Evolutionary conservation across 2,797 vertebrate genomes (phyloP).

Genomic region (Myotis myotis): DNA sequence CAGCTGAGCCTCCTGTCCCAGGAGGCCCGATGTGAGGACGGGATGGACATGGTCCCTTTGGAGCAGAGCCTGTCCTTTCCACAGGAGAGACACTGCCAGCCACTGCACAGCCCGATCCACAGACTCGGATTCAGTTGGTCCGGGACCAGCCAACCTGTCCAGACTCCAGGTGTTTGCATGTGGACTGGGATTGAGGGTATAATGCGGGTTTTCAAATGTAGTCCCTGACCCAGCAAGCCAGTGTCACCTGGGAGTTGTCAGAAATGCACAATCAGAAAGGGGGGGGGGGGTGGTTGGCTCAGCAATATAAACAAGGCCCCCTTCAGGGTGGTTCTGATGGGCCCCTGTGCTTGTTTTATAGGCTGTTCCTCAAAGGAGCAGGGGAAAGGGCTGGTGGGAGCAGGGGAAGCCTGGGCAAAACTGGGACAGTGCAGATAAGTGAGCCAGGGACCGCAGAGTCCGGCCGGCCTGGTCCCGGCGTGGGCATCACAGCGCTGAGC

Average conservation of each 20-base stretch:
- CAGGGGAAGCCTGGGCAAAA: not conserved
- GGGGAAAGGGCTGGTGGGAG: not conserved
- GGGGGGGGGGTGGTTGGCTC: not conserved
- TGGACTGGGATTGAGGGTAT: not conserved
- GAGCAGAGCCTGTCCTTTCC: not conserved
- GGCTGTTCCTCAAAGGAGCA: not conserved
- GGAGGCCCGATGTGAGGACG: not conserved
- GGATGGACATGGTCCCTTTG: rapidly evolving
- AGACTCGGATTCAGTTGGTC: not conserved
- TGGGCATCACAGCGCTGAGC: not conserved
- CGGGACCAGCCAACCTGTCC: not conserved
- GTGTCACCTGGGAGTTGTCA: not conserved
- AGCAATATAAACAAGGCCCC: not conserved
- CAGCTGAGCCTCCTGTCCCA: not conserved
- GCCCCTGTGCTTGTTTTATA: not conserved
- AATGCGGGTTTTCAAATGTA: not conserved
- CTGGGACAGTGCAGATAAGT: not conserved
- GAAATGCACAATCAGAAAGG: not conserved
- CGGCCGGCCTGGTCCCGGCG: not conserved
- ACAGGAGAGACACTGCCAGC: rapidly evolving
- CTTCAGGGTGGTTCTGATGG: not conserved
- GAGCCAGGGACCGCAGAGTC: not conserved
- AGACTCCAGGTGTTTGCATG: not conserved
- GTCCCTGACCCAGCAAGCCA: not conserved
- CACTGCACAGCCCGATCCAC: not conserved